Conservation (phyloP, 2,888 invertebrate genomes). For the Andrena haemorrhoa region DNA sequence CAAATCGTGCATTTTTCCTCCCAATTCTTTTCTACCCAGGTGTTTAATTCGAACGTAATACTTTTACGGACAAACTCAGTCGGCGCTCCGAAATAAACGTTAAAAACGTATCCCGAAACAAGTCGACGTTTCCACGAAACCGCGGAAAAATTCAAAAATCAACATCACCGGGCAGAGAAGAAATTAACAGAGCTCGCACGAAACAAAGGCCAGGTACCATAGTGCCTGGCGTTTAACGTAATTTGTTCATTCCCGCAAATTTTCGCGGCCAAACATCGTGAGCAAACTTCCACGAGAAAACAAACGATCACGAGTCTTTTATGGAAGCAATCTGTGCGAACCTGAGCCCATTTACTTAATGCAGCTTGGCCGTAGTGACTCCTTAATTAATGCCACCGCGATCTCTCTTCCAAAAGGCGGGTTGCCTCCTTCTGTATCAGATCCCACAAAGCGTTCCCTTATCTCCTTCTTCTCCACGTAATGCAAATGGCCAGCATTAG, state of each 20-base stretch:
- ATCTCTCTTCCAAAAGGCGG: conserved; percentile 40
- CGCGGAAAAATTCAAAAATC: conserved; percentile 24
- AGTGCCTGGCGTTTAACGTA: conserved; percentile 30
- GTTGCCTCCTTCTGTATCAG: conserved; percentile 30
- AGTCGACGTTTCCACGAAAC: neutral
- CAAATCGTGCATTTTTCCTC: too few species aligned
- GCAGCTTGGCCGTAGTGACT: conserved; percentile 53
- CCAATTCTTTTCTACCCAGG: too few species aligned
- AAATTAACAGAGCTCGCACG: neutral
- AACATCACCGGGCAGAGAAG: neutral
- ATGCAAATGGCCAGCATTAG: conserved; percentile 29
- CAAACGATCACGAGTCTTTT: conserved; percentile 56
- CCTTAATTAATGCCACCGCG: conserved; percentile 59
- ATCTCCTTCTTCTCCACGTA: neutral
- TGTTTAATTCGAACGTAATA: too few species aligned
- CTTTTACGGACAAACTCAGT: too few species aligned
- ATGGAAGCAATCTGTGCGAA: conserved; percentile 57
- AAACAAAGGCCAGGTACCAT: neutral
- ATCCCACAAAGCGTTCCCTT: conserved; percentile 4
- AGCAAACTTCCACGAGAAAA: conserved; percentile 31
- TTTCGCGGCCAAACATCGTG: conserved; percentile 43
- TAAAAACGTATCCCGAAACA: conserved; percentile 9
- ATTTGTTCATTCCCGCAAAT: conserved; percentile 52
- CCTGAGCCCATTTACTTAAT: conserved; percentile 53
- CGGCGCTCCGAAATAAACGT: too few species aligned